A percentile compares a stretch with the other conserved stretches of the same genome.
phyloP scores from a whole-genome alignment of 2,797 vertebrate species.

The Gastrophryne carolinensis region DNA sequence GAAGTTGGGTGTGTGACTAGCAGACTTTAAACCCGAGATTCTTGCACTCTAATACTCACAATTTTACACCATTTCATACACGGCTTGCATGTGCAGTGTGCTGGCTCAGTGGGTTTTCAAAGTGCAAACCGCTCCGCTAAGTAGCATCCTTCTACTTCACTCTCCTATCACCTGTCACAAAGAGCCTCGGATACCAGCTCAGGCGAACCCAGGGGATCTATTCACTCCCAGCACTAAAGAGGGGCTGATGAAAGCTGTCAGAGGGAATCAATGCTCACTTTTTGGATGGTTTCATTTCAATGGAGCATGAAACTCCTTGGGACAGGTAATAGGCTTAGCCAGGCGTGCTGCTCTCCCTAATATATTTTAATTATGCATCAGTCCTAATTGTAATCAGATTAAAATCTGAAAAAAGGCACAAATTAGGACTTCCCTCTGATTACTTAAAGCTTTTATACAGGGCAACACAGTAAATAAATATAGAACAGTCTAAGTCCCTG shows the following conservation, averaged over 20 bases:
- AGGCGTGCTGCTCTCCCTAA: constrained; percentile 67
- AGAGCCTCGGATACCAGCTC: constrained; percentile 47
- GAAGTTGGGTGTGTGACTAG: constrained; percentile 4
- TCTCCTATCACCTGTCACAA: constrained; percentile 4
- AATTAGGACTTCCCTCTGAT: constrained; percentile 59
- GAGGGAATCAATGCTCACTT: constrained; percentile 71
- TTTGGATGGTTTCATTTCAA: constrained; percentile 72
- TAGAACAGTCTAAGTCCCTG: too few relatives aligned
- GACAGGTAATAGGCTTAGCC: constrained; percentile 71
- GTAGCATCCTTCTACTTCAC: background rate
- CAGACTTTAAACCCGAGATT: background rate
- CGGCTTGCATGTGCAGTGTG: background rate
- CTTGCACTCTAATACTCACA: too few relatives aligned
- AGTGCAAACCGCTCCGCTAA: background rate
- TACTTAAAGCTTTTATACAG: constrained; percentile 59
- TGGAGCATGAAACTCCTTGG: constrained; percentile 69
- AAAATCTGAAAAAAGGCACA: constrained; percentile 65
- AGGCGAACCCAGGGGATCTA: constrained; percentile 57
- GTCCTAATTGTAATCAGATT: constrained; percentile 70
- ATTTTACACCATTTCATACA: background rate
- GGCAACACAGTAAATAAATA: constrained; percentile 7
- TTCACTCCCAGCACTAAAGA: constrained; percentile 53
- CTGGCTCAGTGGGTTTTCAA: background rate
- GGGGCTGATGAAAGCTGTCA: constrained; percentile 67
- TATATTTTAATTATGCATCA: constrained; percentile 75